Evolutionary conservation across 2,113 vertebrate genomes (phyloP), one percentile per base, ranked within the genome.

Genomic region (Mirza zaza): DNA sequence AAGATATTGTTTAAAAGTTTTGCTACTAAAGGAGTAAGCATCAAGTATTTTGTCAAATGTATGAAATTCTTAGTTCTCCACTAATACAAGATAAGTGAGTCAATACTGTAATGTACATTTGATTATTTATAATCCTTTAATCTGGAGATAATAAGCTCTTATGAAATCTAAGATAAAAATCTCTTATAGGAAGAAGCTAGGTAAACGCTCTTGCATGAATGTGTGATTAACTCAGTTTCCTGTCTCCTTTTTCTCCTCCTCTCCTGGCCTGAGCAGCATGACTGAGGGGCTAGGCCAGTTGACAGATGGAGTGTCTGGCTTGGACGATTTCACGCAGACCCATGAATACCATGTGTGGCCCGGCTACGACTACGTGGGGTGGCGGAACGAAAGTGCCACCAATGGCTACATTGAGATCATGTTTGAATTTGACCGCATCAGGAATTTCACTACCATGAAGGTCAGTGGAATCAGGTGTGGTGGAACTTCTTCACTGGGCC

Each of bases 391-490:
- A 96, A 99, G 99, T 86, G 99, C 99, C 0, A 81, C 98, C 2
- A 98, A 98, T 0, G 99, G 99, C 94, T 99, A 99, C 1, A 98
- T 99, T 70, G 99, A 99, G 98, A 99, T 99, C 96, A 99, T 99
- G 96, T 99, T 99, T 8, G 99, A 99, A 87, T 99, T 99, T 0
- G 99, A 99, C 98, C 99, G 98, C 70, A 98, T 99, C 96, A 98
- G 99, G 97, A 99, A 99, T 98, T 99, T 99, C 98, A 99, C 99
- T 0, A 99, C 99, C 36, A 99, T 99, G 99, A 99, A 99, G 99
- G 99, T 99, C 89, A 25, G 96, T 85, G 32, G n/a, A 50, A 65
- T 79, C 2, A 36, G 73, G 23, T 15, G 25, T 23, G 73, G 36
- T 68, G 45, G 57, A n/a, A 45, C 23, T 20, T 91, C 32, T 85